Conservation (phyloP, 1,140 invertebrate genomes). For the Plodia interpunctella region DNA sequence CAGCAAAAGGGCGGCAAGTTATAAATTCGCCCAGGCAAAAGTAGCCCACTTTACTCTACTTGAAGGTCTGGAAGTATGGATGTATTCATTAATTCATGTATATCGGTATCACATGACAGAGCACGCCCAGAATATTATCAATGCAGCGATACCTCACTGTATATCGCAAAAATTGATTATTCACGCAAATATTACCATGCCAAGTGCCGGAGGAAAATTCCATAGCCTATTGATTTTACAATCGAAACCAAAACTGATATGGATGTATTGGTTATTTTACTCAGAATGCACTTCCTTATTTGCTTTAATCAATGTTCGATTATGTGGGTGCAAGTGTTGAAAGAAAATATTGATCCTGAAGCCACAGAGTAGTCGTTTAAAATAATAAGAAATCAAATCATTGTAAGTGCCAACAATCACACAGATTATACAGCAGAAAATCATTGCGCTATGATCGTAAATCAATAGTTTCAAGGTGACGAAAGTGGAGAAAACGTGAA, state of each 20-base stretch:
- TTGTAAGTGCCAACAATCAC: not conserved
- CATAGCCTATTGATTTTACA: not conserved
- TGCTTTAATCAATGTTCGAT: too few relatives aligned
- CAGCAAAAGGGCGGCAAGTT: too few relatives aligned
- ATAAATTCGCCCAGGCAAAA: too few relatives aligned
- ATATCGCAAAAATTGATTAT: constrained; percentile 3
- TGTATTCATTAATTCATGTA: too few relatives aligned
- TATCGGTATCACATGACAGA: not conserved
- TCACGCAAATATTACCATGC: not conserved
- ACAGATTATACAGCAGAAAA: not conserved
- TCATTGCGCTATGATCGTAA: not conserved
- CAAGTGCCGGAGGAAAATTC: not conserved
- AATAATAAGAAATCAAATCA: not conserved
- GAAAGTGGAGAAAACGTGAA: constrained; percentile 23
- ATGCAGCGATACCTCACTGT: not conserved
- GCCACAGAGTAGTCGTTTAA: not conserved
- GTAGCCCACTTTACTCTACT: too few relatives aligned
- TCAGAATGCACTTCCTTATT: too few relatives aligned
- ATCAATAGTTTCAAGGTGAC: constrained; percentile 17
- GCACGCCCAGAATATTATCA: constrained; percentile 4
- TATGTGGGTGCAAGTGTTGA: too few relatives aligned
- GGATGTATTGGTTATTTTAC: too few relatives aligned
- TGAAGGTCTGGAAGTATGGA: too few relatives aligned
- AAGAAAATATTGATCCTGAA: too few relatives aligned
- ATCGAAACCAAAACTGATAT: not conserved